These are phyloP conservation scores for Rhabdophis nuchalis DNA, from an alignment of 2,797 vertebrate species.

Conservation along the genomic window DNA sequence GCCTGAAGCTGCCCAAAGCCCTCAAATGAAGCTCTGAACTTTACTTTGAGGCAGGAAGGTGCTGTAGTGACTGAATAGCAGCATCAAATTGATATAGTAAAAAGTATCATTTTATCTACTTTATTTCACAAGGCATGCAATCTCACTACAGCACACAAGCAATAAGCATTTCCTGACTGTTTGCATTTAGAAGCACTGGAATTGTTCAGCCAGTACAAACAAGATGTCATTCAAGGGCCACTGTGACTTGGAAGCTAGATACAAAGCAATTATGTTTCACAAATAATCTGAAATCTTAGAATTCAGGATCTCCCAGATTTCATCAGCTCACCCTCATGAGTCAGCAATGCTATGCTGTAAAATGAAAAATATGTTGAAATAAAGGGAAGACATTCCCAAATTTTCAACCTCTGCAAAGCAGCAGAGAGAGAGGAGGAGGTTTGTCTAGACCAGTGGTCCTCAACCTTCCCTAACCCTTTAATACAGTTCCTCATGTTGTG, in stretches of 20 bases:
- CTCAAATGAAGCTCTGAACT: slow-evolving; percentile 45
- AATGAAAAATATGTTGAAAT: background rate
- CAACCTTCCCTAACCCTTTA: too few species aligned
- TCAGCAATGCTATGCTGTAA: background rate
- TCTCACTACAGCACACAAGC: background rate
- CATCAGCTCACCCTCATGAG: background rate
- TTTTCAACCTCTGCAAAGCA: background rate
- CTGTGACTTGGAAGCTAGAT: background rate
- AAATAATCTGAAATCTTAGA: background rate
- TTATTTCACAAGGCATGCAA: background rate
- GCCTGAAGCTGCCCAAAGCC: slow-evolving; percentile 14
- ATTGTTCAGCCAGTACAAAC: background rate
- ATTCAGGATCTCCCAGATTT: background rate
- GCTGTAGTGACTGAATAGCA: slow-evolving; percentile 43
- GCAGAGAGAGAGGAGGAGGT: too few species aligned
- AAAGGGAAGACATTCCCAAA: background rate
- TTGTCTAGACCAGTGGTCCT: background rate
- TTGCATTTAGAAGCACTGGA: background rate
- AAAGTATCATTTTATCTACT: background rate
- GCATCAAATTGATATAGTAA: slow-evolving; percentile 4
- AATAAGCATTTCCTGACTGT: background rate
- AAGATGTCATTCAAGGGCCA: background rate
- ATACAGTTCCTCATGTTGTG: too few species aligned
- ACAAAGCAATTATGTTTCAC: background rate
- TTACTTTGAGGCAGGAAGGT: background rate